These are phyloP conservation scores for Ahaetulla prasina DNA, from an alignment of 2,113 vertebrate genomes.

Conservation along the genomic window DNA sequence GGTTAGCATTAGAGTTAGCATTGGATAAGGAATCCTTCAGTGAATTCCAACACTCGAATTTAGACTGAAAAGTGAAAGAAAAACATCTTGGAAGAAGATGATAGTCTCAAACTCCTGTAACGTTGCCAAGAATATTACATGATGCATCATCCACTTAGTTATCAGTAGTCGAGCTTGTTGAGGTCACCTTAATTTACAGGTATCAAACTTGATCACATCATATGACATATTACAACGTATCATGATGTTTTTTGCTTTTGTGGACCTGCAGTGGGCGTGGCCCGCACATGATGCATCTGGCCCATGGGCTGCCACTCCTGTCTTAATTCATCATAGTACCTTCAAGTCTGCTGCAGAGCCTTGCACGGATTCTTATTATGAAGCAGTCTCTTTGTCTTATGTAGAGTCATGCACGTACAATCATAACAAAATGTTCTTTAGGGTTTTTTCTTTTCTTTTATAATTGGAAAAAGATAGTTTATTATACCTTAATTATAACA, in stretches of 20 bases:
- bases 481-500: not conserved
- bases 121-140: not conserved
- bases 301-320: no score
- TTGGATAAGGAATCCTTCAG: not conserved
- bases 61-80: not conserved
- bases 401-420: not conserved
- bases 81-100: not conserved
- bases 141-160: not conserved
- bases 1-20: not conserved
- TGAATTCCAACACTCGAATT: not conserved
- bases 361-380: not conserved
- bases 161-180: not conserved
- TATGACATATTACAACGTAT: no score
- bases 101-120: not conserved
- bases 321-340: not conserved
- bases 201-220: no score
- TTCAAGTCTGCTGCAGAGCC: not conserved
- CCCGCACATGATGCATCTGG: no score
- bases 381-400: not conserved
- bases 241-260: no score
- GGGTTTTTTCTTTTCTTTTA: not conserved
- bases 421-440: not conserved
- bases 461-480: not conserved
- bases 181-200: not conserved
- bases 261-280: no score